Percentiles rank a stretch among this genome's conserved stretches.
phyloP scores from a whole-genome alignment of 2,113 vertebrate species.

The Nicator chloris region DNA sequence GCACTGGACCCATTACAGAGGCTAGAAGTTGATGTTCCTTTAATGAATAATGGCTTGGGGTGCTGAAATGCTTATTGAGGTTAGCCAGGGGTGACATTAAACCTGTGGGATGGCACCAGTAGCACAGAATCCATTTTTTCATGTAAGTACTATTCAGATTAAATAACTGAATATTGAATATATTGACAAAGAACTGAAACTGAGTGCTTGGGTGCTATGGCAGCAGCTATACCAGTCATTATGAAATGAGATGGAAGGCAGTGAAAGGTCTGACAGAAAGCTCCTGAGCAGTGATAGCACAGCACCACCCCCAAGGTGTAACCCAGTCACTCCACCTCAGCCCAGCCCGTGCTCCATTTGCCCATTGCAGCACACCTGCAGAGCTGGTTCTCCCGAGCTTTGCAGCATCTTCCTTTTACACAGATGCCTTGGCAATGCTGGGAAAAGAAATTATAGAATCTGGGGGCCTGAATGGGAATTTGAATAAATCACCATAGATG shows the following conservation, averaged over 20 bases:
- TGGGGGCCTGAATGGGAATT: background rate
- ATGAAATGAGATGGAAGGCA: background rate
- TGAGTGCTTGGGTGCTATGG: background rate
- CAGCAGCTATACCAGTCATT: background rate
- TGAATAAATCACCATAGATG: background rate
- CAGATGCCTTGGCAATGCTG: background rate
- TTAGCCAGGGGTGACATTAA: background rate
- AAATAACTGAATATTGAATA: background rate
- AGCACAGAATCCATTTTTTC: background rate
- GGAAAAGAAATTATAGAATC: background rate
- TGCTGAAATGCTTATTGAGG: background rate
- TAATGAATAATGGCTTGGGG: background rate
- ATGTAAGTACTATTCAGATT: background rate
- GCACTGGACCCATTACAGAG: background rate
- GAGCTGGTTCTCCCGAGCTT: background rate
- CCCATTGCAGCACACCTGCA: background rate
- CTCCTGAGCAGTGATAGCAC: fast-evolving
- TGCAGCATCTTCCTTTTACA: background rate
- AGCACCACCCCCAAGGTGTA: background rate
- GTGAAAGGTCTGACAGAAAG: background rate
- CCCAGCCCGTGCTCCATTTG: fast-evolving
- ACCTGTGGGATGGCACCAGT: background rate
- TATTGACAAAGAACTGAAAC: background rate
- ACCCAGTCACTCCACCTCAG: background rate
- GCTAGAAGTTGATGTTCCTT: background rate